These are phyloP conservation scores for Chaetorhynchus papuensis DNA, from an alignment of 2,113 vertebrate genomes.

Conservation along the genomic window DNA sequence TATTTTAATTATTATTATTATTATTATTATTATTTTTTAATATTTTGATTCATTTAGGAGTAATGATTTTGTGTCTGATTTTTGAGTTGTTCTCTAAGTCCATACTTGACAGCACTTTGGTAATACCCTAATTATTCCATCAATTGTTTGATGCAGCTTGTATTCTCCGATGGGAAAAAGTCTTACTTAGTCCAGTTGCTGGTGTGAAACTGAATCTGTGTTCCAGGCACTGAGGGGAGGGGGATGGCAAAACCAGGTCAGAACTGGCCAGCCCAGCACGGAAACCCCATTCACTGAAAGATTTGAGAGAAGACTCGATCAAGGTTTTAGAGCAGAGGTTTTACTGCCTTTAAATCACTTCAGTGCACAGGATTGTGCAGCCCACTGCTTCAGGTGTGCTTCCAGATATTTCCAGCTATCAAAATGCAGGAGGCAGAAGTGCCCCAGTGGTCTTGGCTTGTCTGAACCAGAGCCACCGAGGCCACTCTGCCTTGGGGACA, in stretches of 20 bases:
- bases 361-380: neutral
- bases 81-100: slow-evolving; percentile 8
- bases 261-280: neutral
- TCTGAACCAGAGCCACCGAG: neutral
- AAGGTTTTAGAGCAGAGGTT: neutral
- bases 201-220: slow-evolving; percentile 8
- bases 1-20: slow-evolving; percentile 34
- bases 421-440: neutral
- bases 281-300: neutral
- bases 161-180: slow-evolving; percentile 64
- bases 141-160: slow-evolving; percentile 65
- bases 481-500: neutral
- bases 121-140: slow-evolving; percentile 53
- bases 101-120: slow-evolving; percentile 47
- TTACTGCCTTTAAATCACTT: neutral
- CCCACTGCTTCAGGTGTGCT: neutral
- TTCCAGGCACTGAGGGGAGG: neutral
- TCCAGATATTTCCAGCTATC: neutral
- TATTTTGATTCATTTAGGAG: slow-evolving; percentile 13
- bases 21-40: slow-evolving; percentile 30
- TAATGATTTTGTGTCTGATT: neutral
- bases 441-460: accelerated
- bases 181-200: slow-evolving; percentile 28
- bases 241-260: neutral
- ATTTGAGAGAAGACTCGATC: neutral